These are phyloP conservation scores for Genyomyrus donnyi DNA, from an alignment of 2,113 vertebrate species.

Conservation along the genomic window DNA sequence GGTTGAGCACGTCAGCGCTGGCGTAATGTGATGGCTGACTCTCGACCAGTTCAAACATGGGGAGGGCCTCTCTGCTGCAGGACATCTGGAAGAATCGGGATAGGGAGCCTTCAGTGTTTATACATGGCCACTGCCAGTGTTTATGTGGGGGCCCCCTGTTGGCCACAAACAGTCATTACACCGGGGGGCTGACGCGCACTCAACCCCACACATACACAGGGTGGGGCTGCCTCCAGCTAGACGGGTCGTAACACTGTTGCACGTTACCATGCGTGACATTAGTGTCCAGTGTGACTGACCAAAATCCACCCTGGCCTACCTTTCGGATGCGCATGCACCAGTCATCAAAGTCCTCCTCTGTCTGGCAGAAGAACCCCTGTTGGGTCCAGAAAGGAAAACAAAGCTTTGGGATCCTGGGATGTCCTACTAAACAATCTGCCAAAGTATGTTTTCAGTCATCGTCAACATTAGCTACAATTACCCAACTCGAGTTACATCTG, in stretches of 20 bases:
- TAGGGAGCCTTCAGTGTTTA: background rate
- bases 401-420: background rate
- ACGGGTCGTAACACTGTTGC: background rate
- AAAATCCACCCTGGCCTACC: constrained; percentile 54
- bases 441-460: background rate
- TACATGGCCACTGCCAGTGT: background rate
- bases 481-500: background rate
- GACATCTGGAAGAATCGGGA: constrained; percentile 63
- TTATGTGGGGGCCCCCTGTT: background rate
- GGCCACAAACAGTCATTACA: background rate
- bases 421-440: background rate
- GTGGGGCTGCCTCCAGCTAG: background rate
- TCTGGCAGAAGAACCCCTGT: constrained; percentile 92
- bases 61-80: constrained; percentile 74
- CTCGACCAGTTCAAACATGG: constrained; percentile 94
- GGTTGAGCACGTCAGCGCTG: constrained; percentile 78
- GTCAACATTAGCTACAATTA: background rate
- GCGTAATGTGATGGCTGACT: constrained; percentile 86
- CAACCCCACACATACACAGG: background rate
- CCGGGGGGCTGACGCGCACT: background rate
- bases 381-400: constrained; percentile 22
- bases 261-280: background rate
- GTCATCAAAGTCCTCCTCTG: constrained; percentile 86
- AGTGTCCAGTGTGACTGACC: background rate
- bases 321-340: constrained; percentile 90